Conservation (phyloP, 2,113 vertebrate species). For the Budorcas taxicolor region DNA sequence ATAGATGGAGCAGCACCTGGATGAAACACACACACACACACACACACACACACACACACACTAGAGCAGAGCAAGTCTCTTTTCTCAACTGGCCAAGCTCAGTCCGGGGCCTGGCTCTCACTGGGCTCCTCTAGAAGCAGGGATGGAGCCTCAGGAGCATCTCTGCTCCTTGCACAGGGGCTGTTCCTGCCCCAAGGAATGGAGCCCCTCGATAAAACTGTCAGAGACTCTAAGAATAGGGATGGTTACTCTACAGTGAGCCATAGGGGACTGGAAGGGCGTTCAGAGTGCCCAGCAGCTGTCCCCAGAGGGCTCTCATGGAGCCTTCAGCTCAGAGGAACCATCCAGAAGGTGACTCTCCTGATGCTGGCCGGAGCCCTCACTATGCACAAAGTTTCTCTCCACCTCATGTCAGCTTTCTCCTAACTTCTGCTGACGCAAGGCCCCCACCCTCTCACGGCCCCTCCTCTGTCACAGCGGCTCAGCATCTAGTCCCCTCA, state of each 20-base stretch:
- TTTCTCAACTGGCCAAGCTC: not conserved
- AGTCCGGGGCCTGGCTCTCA: rapidly evolving
- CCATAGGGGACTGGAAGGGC: not conserved
- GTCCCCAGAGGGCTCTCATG: not conserved
- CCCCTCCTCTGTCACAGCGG: not conserved
- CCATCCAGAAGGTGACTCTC: not conserved
- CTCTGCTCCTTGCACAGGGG: rapidly evolving
- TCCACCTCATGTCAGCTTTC: not conserved
- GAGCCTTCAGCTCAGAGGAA: not conserved
- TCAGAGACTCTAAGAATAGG: not conserved
- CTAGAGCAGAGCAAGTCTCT: too few species aligned
- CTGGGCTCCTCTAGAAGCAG: not conserved
- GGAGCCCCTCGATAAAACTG: not conserved
- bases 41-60: rapidly evolving
- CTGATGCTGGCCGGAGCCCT: rapidly evolving
- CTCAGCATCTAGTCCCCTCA: not conserved
- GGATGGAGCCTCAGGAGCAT: not conserved
- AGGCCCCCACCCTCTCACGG: rapidly evolving
- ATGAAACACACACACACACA: rapidly evolving
- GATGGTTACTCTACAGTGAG: not conserved
- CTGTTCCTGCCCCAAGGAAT: not conserved
- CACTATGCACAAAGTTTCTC: not conserved
- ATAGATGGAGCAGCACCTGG: too few species aligned
- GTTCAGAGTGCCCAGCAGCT: not conserved
- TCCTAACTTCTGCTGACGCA: not conserved